A percentile compares a stretch with the other conserved stretches of the same genome.
Conservation (phyloP, 2,113 vertebrate genomes). For the Pelodiscus sinensis region DNA sequence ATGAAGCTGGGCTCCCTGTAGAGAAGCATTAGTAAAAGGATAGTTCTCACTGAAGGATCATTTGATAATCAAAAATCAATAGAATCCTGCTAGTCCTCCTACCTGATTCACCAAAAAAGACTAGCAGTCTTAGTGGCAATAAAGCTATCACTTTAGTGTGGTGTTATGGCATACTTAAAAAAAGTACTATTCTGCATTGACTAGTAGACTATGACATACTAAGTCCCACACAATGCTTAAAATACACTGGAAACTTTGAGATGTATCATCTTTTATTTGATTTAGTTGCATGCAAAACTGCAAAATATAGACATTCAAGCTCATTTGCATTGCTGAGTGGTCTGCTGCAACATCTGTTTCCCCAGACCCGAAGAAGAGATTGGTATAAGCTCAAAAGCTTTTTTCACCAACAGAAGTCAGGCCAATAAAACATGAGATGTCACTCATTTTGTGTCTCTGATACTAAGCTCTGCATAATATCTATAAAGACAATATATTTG, state of each 20-base stretch:
- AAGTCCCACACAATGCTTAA: not conserved
- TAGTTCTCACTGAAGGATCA: not conserved
- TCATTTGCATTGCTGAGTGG: not conserved
- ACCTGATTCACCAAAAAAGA: not conserved
- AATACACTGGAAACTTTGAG: not conserved
- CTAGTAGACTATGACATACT: not conserved
- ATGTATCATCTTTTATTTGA: not conserved
- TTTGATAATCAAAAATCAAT: conserved; percentile 23
- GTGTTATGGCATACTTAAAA: not conserved
- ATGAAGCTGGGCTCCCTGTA: not conserved
- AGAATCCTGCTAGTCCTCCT: not conserved
- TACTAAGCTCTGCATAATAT: not conserved
- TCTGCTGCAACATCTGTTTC: not conserved
- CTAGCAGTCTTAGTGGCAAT: not conserved
- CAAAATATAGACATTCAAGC: not conserved
- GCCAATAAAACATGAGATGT: not conserved
- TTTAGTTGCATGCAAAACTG: not conserved
- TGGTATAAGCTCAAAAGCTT: not conserved
- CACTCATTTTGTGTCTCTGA: not conserved
- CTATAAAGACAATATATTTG: not conserved
- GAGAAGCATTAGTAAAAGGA: conserved; percentile 16
- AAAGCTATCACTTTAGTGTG: not conserved
- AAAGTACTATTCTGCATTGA: not conserved
- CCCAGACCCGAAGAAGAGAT: not conserved
- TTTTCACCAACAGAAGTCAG: not conserved